Evolutionary conservation across 2,888 invertebrate genomes (phyloP), one percentile per base, ranked within the genome.

Genomic region (Philhelius pedissequus): DNA sequence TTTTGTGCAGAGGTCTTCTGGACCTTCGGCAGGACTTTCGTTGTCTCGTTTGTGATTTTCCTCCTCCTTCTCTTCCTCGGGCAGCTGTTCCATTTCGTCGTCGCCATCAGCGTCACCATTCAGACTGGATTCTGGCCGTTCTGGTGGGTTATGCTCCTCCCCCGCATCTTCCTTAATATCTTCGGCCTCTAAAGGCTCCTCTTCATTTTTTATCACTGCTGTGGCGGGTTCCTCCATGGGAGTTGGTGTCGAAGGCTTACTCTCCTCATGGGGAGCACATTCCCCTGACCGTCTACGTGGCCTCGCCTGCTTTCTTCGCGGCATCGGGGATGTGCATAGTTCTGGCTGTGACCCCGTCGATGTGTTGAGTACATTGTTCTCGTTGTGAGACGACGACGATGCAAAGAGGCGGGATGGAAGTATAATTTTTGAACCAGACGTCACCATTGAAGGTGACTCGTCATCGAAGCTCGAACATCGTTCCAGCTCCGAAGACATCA

Each of bases 271-370:
- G 2, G 94, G 93, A 11, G 93, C 93, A 87, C 92, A 91, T 88
- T 97, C 97, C 6, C 97, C 96, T 0, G 97, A 97, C 89, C 97
- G 94, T 86, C 97, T 93, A 54, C 97, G 92, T 3, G 97, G 97
- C 60, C 97, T 92, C 7, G 97, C 97, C 92, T 97, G 97, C 89
- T 97, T 97, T 86, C 97, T 93, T 82, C 97, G 93, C 0, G 97
- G 96, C 92, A 96, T 93, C n/a, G 96, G 96, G 76, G 96, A 96
- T 70, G 94, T 94, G 87, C 96, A 95, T 88, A 93, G 90, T 88
- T 92, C 91, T 71, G 93, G 86, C 50, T 88, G 87, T 11, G 79
- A 87, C 1, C 87, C 87, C 30, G 89, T 69, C 38, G 89, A 89
- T 77, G 90, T 89, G 38, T 89, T 88, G 20, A 76, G 82, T 38